These are phyloP conservation scores for Galemys pyrenaicus DNA, from an alignment of 2,113 vertebrate genomes.

Conservation along the genomic window DNA sequence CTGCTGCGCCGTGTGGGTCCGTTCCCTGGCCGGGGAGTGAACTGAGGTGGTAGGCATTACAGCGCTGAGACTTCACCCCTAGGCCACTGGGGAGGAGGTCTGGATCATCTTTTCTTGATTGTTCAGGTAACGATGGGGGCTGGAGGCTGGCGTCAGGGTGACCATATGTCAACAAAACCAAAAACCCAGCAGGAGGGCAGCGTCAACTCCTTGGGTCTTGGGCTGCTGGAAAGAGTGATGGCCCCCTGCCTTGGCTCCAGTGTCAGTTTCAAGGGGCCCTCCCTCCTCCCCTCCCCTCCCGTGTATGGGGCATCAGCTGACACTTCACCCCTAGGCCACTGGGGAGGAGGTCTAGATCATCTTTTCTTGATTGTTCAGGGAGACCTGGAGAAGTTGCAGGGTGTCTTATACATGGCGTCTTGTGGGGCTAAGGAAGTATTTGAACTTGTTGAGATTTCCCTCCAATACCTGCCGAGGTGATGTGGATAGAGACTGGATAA, in stretches of 20 bases:
- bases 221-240: not conserved
- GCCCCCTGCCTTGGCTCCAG: not conserved
- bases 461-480: not conserved
- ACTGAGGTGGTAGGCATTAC: no score
- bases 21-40: no score
- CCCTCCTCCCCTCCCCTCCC: no score
- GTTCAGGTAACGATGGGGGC: no score
- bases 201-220: not conserved
- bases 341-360: no score
- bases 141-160: fast-evolving
- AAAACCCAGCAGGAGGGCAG: not conserved
- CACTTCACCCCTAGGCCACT: no score
- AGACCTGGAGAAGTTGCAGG: not conserved
- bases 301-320: not conserved
- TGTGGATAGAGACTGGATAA: not conserved
- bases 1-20: no score
- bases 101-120: no score
- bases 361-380: no score
- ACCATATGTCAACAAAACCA: not conserved
- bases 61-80: no score
- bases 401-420: not conserved
- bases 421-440: not conserved
- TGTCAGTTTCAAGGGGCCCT: not conserved
- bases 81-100: no score
- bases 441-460: not conserved